Base-by-base conservation (phyloP, 1,140 invertebrate genomes). In the Lordiphosa collinella region DNA sequence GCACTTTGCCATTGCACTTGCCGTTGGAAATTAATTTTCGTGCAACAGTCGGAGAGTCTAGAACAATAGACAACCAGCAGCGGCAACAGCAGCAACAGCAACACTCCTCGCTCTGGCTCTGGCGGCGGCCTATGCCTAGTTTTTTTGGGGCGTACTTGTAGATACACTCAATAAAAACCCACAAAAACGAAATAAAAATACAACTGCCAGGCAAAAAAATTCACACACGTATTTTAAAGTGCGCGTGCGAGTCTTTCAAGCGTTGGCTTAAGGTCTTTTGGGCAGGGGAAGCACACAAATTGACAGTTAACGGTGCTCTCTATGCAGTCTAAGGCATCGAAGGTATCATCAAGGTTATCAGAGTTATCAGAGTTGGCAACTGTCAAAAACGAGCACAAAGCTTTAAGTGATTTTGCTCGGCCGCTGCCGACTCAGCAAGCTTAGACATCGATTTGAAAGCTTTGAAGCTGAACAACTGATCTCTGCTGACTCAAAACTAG, bases 21-120 rank as follows among this genome's bases (percentile, higher is more conserved):
- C 75, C 54, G 76, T 63, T 80, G 76, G 51, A 80, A 80, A 80
- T 82, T 80, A 82, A 80, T 80, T 80, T 80, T 80, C 76, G 76
- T 76, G 76, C 76, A 79, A 80, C 76, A 75, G 76, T 69, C 71
- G 61, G 22, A 71, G 68, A 14, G 76, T 71, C 61, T 67, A 80
- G 76, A 80, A 80, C 76, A 80, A 80, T 80, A 70, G 76, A 54
- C 75, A 66, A 80, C 66, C 73, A 82, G 60, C 53, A 61, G 74
- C 64, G 56, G 43, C 68, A 49, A 48, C 53, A 43, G n/a, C n/a
- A n/a, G n/a, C n/a, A 65, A 46, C 57, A 57, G 53, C 52, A 72
- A 70, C 41, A 62, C 52, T 70, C 69, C 37, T 40, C 3, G 40
- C 25, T 43, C 16, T 41, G 18, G 38, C 3, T 40, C 14, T 18